Evolutionary conservation across 1,140 invertebrate species (phyloP).

Genomic region (Dufourea novaeangliae): DNA sequence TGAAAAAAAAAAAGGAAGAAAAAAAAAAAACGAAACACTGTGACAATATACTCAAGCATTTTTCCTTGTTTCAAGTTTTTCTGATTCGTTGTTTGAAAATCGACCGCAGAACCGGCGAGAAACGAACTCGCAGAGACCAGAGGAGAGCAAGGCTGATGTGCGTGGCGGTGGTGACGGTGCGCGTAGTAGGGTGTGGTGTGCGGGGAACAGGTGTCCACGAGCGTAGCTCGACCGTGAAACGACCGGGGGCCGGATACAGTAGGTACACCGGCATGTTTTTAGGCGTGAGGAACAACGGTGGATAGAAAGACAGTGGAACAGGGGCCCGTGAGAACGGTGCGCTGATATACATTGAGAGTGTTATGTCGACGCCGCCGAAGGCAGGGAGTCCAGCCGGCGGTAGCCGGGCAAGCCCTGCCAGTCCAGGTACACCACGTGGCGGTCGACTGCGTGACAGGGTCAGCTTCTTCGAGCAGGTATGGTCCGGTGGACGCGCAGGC

Average conservation of each 20-base stretch:
- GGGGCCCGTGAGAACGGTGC: slow-evolving; percentile 17
- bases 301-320: not conserved
- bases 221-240: slow-evolving; percentile 40
- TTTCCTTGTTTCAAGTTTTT: not conserved
- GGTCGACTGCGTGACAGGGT: slow-evolving; percentile 86
- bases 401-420: slow-evolving; percentile 47
- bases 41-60: too few relatives aligned
- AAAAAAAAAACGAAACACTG: too few relatives aligned
- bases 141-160: slow-evolving; percentile 30
- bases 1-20: not conserved
- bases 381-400: slow-evolving; percentile 51
- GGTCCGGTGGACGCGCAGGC: slow-evolving; percentile 81
- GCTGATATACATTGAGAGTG: slow-evolving; percentile 19
- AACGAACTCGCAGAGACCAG: slow-evolving; percentile 16
- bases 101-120: not conserved
- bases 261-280: slow-evolving; percentile 13
- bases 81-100: not conserved
- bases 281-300: not conserved
- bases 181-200: slow-evolving; percentile 63
- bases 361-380: slow-evolving; percentile 53
- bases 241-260: not conserved
- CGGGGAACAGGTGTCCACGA: slow-evolving; percentile 56
- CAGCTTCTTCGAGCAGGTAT: slow-evolving; percentile 89
- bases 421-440: slow-evolving; percentile 78
- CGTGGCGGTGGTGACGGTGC: slow-evolving; percentile 28